Percentiles rank a stretch among this genome's conserved stretches.
phyloP scores from a whole-genome alignment of 2,113 vertebrate genomes.

The Notechis scutatus region DNA sequence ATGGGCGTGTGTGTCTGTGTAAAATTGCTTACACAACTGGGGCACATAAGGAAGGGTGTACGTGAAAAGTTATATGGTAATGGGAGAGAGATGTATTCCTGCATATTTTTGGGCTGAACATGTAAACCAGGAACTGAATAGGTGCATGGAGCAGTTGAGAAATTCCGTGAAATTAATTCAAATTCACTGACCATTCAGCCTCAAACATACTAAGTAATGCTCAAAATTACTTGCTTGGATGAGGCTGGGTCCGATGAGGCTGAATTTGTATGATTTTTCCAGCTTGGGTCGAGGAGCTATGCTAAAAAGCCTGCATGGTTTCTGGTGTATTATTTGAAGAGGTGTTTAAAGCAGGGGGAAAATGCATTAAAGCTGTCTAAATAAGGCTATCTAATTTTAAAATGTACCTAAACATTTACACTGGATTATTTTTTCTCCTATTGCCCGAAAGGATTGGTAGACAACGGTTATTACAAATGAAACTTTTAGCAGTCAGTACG shows the following conservation, averaged over 20 bases:
- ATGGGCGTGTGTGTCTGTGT: background rate
- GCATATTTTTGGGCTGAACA: background rate
- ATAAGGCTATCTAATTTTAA: background rate
- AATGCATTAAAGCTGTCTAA: background rate
- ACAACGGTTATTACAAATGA: conserved; percentile 25
- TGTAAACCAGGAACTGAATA: background rate
- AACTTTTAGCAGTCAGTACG: conserved; percentile 32
- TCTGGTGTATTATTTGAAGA: background rate
- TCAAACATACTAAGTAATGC: background rate
- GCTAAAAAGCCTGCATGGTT: background rate
- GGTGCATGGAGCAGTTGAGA: background rate
- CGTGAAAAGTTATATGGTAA: background rate
- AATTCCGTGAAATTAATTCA: background rate
- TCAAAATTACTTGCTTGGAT: background rate
- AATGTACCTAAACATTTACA: background rate
- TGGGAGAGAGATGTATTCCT: background rate
- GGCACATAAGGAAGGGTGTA: background rate
- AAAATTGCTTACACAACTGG: background rate
- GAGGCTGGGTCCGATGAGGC: background rate
- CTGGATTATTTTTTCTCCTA: background rate
- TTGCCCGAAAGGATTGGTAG: background rate
- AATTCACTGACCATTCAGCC: background rate
- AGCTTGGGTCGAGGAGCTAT: background rate
- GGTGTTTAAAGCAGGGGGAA: background rate
- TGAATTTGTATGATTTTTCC: background rate